phyloP scores from a whole-genome alignment of 2,888 invertebrate species.

The Lottia scabra region DNA sequence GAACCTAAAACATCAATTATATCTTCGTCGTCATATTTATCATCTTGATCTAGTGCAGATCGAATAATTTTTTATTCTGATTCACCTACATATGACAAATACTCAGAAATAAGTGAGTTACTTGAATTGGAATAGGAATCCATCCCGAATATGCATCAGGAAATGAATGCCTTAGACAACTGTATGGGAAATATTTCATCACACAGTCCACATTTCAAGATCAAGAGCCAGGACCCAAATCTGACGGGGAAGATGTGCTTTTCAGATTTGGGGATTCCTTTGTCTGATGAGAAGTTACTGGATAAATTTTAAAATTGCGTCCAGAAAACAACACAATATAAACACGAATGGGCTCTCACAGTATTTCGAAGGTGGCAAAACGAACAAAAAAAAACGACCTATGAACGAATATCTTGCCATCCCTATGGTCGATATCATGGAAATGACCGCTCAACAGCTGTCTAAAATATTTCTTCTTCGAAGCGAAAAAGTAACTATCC shows the following conservation, averaged over 20 bases:
- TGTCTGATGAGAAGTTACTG: constrained; percentile 1
- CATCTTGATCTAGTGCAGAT: not conserved
- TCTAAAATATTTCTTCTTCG: constrained; percentile 3
- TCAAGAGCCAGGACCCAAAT: not conserved
- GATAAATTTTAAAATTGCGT: constrained; percentile 3
- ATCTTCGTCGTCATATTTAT: not conserved
- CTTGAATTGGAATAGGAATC: not conserved
- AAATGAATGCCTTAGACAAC: not conserved
- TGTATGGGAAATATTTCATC: not conserved
- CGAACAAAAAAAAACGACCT: not conserved
- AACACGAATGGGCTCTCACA: constrained; percentile 6
- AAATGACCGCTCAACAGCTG: not conserved
- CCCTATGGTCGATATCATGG: too few species aligned
- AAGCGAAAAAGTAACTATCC: not conserved
- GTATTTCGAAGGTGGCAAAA: not conserved
- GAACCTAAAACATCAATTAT: not conserved
- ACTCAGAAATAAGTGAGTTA: not conserved
- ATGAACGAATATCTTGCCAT: too few species aligned
- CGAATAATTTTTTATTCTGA: not conserved
- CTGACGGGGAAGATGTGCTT: constrained; percentile 1
- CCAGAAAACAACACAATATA: constrained; percentile 3
- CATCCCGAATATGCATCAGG: not conserved
- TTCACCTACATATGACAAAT: not conserved
- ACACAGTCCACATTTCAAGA: not conserved
- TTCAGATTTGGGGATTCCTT: constrained; percentile 3